Conservation (phyloP, 2,888 invertebrate species). For the Drosophila meridiana region DNA sequence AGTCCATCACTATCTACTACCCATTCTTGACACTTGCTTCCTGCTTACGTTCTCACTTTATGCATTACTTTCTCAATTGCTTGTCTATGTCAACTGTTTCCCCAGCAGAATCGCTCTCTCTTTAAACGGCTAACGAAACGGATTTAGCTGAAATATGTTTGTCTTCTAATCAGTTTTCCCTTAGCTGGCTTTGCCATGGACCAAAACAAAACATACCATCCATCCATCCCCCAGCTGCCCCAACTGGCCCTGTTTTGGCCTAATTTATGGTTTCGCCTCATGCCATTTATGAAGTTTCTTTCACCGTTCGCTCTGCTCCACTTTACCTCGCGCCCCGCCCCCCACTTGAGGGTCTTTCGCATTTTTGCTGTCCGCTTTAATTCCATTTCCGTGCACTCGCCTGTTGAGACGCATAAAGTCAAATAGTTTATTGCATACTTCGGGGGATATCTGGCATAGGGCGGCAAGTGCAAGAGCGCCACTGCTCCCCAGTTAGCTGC, state of each 20-base stretch:
- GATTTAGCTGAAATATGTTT: slow-evolving; percentile 7
- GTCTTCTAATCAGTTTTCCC: slow-evolving; percentile 4
- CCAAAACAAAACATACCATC: not conserved
- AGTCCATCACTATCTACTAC: not conserved
- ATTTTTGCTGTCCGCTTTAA: slow-evolving; percentile 31
- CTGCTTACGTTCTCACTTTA: not conserved
- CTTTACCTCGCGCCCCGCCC: not conserved
- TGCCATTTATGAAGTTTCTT: slow-evolving; percentile 35
- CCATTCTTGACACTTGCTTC: not conserved
- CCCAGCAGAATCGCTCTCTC: slow-evolving; percentile 1
- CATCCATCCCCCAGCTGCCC: slow-evolving; percentile 8
- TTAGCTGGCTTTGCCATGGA: not conserved
- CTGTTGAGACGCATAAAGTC: slow-evolving; percentile 32
- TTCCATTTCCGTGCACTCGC: slow-evolving; percentile 43
- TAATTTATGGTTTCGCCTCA: slow-evolving; percentile 45
- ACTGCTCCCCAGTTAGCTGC: not conserved
- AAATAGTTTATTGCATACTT: slow-evolving; percentile 54
- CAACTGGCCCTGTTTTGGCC: slow-evolving; percentile 27
- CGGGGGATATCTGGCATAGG: slow-evolving; percentile 33
- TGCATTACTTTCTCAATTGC: not conserved
- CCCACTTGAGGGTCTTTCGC: not conserved
- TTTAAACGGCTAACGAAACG: not conserved
- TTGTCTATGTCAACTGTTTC: not conserved
- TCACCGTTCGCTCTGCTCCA: slow-evolving; percentile 24
- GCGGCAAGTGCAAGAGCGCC: not conserved